These are phyloP conservation scores for Aphidius gifuensis DNA, from an alignment of 1,140 invertebrate genomes.

Conservation along the genomic window DNA sequence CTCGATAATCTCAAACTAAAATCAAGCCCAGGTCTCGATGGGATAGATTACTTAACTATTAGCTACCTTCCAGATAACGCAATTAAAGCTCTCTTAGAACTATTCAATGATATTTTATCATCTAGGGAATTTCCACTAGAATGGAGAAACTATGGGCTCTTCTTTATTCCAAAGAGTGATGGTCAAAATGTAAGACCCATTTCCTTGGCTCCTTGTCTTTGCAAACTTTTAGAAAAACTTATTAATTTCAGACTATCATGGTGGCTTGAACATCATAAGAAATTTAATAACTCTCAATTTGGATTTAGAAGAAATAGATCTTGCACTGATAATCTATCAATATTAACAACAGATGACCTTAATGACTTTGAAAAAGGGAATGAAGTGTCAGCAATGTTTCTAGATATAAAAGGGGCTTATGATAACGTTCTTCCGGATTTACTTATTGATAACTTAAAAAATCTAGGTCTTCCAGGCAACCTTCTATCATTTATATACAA, in stretches of 20 bases:
- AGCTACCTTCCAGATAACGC: too few relatives aligned
- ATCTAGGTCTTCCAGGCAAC: slow-evolving; percentile 8
- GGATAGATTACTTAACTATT: too few relatives aligned
- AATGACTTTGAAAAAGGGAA: slow-evolving; percentile 9
- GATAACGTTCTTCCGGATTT: slow-evolving; percentile 19
- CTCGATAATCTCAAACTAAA: too few relatives aligned
- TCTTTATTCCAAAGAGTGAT: too few relatives aligned
- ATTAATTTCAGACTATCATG: slow-evolving; percentile 19
- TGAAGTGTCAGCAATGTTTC: slow-evolving; percentile 1
- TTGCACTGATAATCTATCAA: slow-evolving; percentile 20
- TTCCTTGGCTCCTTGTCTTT: background rate
- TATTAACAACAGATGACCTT: slow-evolving; percentile 12
- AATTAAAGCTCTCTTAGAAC: too few relatives aligned
- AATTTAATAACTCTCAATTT: slow-evolving; percentile 23
- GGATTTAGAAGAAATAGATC: slow-evolving; percentile 26
- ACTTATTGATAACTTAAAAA: slow-evolving; percentile 14
- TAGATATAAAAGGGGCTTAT: slow-evolving; percentile 20
- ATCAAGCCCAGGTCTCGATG: too few relatives aligned
- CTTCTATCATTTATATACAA: slow-evolving; percentile 4
- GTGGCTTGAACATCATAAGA: slow-evolving; percentile 23
- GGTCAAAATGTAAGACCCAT: background rate
- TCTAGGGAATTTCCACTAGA: too few relatives aligned
- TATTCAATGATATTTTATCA: too few relatives aligned
- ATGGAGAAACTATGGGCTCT: too few relatives aligned
- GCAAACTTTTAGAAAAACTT: slow-evolving; percentile 24